A percentile compares a stretch with the other conserved stretches of the same genome.
Conservation (phyloP, 2,113 vertebrate species). For the Gallinago jamesoni region DNA sequence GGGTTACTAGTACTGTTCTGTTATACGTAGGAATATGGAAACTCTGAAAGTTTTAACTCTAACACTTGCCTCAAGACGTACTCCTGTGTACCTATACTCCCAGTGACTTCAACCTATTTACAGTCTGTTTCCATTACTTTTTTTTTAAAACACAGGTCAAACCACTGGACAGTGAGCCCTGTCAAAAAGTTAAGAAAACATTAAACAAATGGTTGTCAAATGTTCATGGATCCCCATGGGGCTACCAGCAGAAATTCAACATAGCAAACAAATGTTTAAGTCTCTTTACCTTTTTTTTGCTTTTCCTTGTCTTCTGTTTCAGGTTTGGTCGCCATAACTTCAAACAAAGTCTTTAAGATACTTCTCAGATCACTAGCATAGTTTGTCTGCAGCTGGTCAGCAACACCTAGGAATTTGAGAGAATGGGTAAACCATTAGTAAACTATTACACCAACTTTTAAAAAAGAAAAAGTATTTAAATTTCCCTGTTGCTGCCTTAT, state of each 20-base stretch:
- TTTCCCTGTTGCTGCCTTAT: neutral
- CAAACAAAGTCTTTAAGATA: constrained; percentile 96
- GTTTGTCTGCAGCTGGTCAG: constrained; percentile 98
- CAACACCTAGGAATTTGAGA: constrained; percentile 81
- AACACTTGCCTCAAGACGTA: neutral
- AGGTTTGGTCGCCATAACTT: constrained; percentile 96
- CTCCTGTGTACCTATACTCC: neutral
- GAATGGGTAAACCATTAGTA: neutral
- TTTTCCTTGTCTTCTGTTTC: constrained; percentile 87
- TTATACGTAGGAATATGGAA: neutral
- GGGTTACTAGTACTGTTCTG: neutral
- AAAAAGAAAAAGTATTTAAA: neutral
- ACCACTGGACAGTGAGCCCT: neutral
- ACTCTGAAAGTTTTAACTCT: neutral
- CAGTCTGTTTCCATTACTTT: neutral
- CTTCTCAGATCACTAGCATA: constrained; percentile 96
- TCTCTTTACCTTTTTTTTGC: constrained; percentile 84
- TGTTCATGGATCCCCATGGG: neutral
- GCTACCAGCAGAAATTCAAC: neutral
- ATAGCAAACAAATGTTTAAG: neutral
- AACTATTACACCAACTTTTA: neutral
- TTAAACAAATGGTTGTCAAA: neutral
- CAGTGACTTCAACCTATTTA: neutral
- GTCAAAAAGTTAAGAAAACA: neutral
- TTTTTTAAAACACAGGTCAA: neutral